A percentile compares a stretch with the other conserved stretches of the same genome.
These are phyloP conservation scores for Myopa testacea DNA, from an alignment of 2,888 invertebrate genomes.

Conservation along the genomic window DNA sequence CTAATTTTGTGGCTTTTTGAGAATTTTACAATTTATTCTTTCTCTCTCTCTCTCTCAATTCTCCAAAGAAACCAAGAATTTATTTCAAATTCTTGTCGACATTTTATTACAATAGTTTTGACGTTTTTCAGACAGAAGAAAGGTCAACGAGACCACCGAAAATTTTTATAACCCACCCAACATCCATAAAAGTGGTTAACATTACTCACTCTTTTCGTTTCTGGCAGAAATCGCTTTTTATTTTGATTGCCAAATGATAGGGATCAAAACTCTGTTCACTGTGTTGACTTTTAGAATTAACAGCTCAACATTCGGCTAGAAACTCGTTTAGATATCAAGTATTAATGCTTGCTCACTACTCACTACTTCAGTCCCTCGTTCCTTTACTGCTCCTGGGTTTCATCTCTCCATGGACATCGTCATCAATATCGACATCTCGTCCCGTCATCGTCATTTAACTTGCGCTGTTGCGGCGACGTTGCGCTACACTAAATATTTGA, in stretches of 20 bases:
- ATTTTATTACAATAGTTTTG: too few species aligned
- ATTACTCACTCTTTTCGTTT: neutral
- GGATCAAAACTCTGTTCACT: neutral
- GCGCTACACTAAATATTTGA: conserved; percentile 21
- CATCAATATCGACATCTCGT: too few species aligned
- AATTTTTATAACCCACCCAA: neutral
- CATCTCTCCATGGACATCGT: neutral
- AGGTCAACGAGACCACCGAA: neutral
- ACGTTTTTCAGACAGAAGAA: neutral
- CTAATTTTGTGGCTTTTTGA: neutral
- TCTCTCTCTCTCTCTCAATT: too few species aligned
- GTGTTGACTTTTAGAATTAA: neutral
- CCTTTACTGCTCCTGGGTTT: neutral
- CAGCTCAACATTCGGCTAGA: neutral
- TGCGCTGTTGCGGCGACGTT: too few species aligned
- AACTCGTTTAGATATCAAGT: too few species aligned
- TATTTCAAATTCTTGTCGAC: too few species aligned
- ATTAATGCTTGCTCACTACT: neutral
- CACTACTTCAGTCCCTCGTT: neutral
- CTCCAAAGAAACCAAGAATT: too few species aligned
- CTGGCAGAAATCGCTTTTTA: neutral
- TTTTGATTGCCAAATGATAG: neutral
- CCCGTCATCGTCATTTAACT: too few species aligned
- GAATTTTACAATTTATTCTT: too few species aligned
- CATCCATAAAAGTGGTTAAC: neutral